Base-by-base conservation (phyloP, 2,888 invertebrate genomes). In the Lymantria dispar region DNA sequence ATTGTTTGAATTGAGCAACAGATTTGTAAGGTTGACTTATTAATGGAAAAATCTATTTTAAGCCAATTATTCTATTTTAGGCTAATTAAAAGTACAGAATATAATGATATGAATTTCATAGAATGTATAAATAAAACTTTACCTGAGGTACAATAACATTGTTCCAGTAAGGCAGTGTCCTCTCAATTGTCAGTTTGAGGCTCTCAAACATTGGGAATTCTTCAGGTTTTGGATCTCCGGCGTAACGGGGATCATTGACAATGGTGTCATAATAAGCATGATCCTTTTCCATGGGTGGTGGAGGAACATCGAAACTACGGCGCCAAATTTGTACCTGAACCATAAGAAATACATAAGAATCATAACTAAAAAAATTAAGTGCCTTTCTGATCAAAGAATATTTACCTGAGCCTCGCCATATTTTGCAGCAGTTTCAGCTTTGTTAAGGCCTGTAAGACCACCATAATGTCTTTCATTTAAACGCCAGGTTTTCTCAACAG, bases 391-490 rank as follows among this genome's bases (percentile, higher is more conserved):
- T 41, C 7, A 38, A 8, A 1, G n/a, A 46, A 14, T 53, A 60
- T 42, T 39, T 74, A 95, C 96, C 92, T 96, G 95, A 45, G 95
- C 94, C 76, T 96, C 97, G 10, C 97, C 97, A 83, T 95, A 97
- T 76, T 96, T 95, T 47, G 95, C 94, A 45, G 96, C 96, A 14
- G 97, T 96, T 83, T 97, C 96, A 0, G 95, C 93, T 80, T 97
- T 97, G 74, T 97, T 96, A 54, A 96, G 92, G 1, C 97, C 97
- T 10, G 97, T 97, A 7, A 97, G 92, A 39, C 95, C 95, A 46
- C 97, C 97, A 70, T 97, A 97, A 74, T 97, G 97, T 53, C 97
- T 94, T 80, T 97, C 97, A 71, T 97, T 97, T 30, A 97, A 86
- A 11, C 97, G 93, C 97, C 97, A 97, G 9, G 96, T 95, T 73